These are phyloP conservation scores for Dermatophagoides farinae DNA, from an alignment of 1,140 invertebrate species.

Conservation along the genomic window DNA sequence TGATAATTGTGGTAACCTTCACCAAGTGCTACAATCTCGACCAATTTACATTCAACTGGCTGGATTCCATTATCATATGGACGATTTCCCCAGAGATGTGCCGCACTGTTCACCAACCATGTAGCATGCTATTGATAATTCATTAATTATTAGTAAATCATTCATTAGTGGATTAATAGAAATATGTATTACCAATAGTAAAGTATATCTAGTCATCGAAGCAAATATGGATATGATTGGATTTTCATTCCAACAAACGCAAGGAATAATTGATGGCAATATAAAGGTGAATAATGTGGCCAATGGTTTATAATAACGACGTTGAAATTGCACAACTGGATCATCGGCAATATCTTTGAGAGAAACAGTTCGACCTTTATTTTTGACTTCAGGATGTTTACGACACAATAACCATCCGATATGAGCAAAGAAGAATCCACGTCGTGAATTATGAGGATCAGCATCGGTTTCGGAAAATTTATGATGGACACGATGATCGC, in stretches of 20 bases:
- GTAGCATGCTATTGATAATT: constrained; percentile 56
- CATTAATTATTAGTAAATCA: neutral
- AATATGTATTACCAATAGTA: constrained; percentile 24
- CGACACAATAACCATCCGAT: constrained; percentile 76
- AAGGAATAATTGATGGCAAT: constrained; percentile 58
- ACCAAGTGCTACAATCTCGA: constrained; percentile 31
- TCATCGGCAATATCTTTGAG: constrained; percentile 61
- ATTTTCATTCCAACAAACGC: constrained; percentile 61
- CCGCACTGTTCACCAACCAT: constrained; percentile 44
- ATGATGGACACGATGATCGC: constrained; percentile 87
- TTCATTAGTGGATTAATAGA: neutral
- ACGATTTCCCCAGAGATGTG: constrained; percentile 30
- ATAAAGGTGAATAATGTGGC: constrained; percentile 65
- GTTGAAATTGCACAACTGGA: constrained; percentile 45
- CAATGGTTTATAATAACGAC: constrained; percentile 43
- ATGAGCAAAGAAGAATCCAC: constrained; percentile 90
- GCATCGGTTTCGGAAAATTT: constrained; percentile 88
- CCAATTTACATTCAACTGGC: constrained; percentile 31
- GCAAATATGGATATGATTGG: constrained; percentile 57
- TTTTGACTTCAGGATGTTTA: constrained; percentile 59
- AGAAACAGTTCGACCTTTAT: constrained; percentile 63
- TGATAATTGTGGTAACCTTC: constrained; percentile 38
- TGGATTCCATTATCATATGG: constrained; percentile 30
- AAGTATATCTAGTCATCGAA: constrained; percentile 50
- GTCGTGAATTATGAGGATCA: constrained; percentile 78